These are phyloP conservation scores for Drosophila nannoptera DNA, from an alignment of 1,140 invertebrate genomes.

Conservation along the genomic window DNA sequence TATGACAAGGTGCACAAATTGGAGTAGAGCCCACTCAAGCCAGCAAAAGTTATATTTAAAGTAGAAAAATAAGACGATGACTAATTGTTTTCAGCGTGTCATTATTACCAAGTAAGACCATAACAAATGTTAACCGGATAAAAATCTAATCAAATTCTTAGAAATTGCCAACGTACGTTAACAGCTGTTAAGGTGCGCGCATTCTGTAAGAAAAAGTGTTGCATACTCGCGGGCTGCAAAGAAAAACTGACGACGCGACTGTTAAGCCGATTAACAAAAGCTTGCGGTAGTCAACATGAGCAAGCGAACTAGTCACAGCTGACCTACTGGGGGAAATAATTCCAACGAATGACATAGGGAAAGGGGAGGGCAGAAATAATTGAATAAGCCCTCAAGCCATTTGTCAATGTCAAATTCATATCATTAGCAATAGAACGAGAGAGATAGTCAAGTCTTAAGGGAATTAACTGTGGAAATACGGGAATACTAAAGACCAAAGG, in stretches of 20 bases:
- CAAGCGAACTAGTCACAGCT: not conserved
- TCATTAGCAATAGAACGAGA: not conserved
- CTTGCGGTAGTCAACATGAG: constrained; percentile 12
- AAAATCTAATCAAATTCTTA: not conserved
- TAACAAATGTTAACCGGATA: constrained; percentile 18
- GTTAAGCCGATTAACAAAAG: constrained; percentile 11
- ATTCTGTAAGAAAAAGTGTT: not conserved
- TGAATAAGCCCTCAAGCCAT: constrained; percentile 9
- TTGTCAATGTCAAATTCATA: constrained; percentile 23
- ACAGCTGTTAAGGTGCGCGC: constrained; percentile 17
- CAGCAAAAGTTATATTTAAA: constrained; percentile 5
- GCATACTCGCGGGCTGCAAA: constrained; percentile 24
- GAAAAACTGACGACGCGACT: constrained; percentile 7
- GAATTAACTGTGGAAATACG: not conserved
- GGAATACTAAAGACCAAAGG: not conserved
- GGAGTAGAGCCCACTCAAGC: constrained; percentile 9
- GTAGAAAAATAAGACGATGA: constrained; percentile 6
- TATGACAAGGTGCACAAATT: constrained; percentile 25
- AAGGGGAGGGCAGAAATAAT: not conserved
- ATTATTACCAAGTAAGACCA: constrained; percentile 17
- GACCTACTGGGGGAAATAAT: constrained; percentile 15
- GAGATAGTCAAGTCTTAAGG: not conserved
- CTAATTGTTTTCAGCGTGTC: not conserved
- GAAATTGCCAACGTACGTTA: not conserved
- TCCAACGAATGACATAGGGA: not conserved